Base-by-base conservation (phyloP, 2,797 vertebrate genomes). In the Rallus crepitans region DNA sequence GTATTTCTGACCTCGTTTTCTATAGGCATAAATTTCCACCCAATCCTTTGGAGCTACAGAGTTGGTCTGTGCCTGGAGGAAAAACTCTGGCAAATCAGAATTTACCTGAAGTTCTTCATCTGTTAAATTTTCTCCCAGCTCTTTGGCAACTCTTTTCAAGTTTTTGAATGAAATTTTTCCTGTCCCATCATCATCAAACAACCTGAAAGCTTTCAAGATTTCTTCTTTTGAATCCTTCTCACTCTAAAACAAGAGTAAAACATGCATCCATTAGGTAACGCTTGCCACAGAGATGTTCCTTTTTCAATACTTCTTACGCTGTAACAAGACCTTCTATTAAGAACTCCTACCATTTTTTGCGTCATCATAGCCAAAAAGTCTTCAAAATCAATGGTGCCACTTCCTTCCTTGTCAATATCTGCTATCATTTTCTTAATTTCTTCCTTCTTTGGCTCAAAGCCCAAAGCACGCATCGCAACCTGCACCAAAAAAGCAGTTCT, bases 401-500 rank as follows among this genome's bases (percentile, higher is more conserved):
- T 99, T 85, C 98, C 98, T 55, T 99, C 99, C 96, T 98, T 99
- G 93, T 99, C 98, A 28, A 99, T 97, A 87, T 99, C 99, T 82
- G 98, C 97, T 87, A 99, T 98, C 99, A 99, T 98, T 95, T 99
- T 99, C 97, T 98, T 99, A 77, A 99, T 98, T 96, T 99, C 99
- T 90, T 99, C 99, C 93, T 99, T 99, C 98, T 99, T 99, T 42
- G 99, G 99, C 94, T 99, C 99, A 98, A 99, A 99, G 50, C 99
- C 99, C 37, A 99, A 98, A 61, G 99, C 99, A 65, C 98, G 98
- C 99, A 99, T 99, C 0, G 99, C 99, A 94, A 99, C 99, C 99
- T 99, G 97, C 9, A 59, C 91, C 61, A 94, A 60, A 95, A 92
- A 92, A 96, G 3, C 35, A 89, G 17, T 89, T 85, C 45, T 35